Base-by-base conservation (phyloP, 2,888 invertebrate genomes). In the Melieria omissa region DNA sequence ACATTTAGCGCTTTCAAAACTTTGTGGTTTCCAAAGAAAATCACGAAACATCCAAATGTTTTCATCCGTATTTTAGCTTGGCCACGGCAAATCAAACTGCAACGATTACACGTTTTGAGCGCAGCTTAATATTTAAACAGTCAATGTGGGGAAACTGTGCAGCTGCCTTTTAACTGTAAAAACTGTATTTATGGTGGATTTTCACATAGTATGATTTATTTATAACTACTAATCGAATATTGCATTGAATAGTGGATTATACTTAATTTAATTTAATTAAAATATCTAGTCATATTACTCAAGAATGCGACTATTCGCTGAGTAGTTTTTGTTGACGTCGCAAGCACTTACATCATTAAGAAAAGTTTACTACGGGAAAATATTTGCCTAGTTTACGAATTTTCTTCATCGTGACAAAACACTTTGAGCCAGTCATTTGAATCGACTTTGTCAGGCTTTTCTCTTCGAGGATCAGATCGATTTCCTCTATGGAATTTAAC, bases 361-460 rank as follows among this genome's bases (percentile, higher is more conserved):
- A 85, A 79, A 85, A 85, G 78, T 85, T 85, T 76, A 85, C 83
- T 76, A 92, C 90, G 74, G 92, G 92, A 82, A 92, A 91, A 80
- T 92, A 92, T 73, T 91, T 90, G 61, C 91, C 91, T 58, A 92
- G 87, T 77, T 92, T 86, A 89, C 88, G 84, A 90, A 89, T 82
- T 90, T 91, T 85, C 87, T 89, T 80, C 87, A 87, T 82, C 78
- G 85, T 83, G 71, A 84, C 83, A 80, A 85, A 83, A 80, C 84
- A 85, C 82, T 86, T 86, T 78, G 86, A 84, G 78, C 85, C 83
- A 73, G 85, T 83, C 69, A 83, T 82, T 76, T 85, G 81, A 75
- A 86, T 82, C 79, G 84, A 82, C 82, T 85, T 86, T 76, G 86
- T 82, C 79, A 86, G 79, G 79, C 83, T 84, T 78, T 84, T 86